Evolutionary conservation across 1,140 invertebrate genomes (phyloP), one percentile per base, ranked within the genome.

Genomic region (Halyomorpha halys): DNA sequence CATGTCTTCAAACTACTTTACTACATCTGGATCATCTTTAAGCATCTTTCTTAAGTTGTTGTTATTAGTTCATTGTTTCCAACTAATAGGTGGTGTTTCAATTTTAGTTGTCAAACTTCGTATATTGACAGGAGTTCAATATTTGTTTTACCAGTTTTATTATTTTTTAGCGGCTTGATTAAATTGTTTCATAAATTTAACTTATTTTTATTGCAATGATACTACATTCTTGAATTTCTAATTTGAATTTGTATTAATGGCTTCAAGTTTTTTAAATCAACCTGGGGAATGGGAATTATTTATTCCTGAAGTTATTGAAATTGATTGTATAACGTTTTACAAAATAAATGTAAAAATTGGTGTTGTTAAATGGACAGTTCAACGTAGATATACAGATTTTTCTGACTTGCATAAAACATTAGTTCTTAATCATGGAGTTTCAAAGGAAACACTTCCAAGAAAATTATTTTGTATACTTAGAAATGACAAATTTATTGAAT

Each of bases 351-450:
- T 90, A 30, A 79, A 74, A 56, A 76, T 94, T 18, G 85, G 82
- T 1, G 74, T 81, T 51, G 80, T 89, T 67, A 80, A 82, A 54
- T 97, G 93, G 93, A 82, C 77, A 49, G 84, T 95, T 0, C 83
- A 82, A 68, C 86, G 91, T 72, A 81, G 92, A 59, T 97, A 94
- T 74, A 91, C 83, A 72, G 90, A 94, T 69, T 97, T 97, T 75
- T 83, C 84, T 61, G 87, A 90, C 49, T 78, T 97, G 6, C 89
- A 97, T 73, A 87, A 91, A 16, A 85, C 84, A 71, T 79, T 96
- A 9, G 83, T 90, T 0, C 69, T 75, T 21, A 86, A 90, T 68
- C 84, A 89, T 73, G 84, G 88, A 18, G 83, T 93, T 1, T 81
- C 83, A 21, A 91, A 89, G 73, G 90, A 90, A 69, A 78, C 93